phyloP scores from a whole-genome alignment of 2,888 invertebrate genomes.

The Phytoseiulus persimilis region DNA sequence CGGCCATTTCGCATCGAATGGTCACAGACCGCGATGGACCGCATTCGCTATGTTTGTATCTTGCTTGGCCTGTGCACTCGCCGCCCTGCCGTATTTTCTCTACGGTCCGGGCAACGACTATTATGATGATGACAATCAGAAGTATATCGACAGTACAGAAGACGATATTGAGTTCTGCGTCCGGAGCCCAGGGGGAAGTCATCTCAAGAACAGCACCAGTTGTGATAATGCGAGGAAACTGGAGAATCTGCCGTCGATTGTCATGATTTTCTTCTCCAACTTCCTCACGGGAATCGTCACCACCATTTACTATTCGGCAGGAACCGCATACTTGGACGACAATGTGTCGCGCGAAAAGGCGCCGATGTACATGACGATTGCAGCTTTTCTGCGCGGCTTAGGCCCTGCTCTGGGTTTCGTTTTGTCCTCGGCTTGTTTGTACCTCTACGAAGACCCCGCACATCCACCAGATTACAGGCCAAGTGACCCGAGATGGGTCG shows the following conservation, averaged over 20 bases:
- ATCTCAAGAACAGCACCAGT: background rate
- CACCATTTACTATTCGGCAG: conserved; percentile 25
- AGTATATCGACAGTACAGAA: background rate
- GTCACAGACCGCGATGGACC: conserved; percentile 31
- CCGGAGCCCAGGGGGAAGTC: background rate
- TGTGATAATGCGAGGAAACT: conserved; percentile 10
- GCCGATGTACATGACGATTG: conserved; percentile 19
- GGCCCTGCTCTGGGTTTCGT: conserved; percentile 10
- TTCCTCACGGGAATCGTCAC: conserved; percentile 33
- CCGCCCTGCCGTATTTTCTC: background rate
- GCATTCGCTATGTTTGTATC: conserved; percentile 13
- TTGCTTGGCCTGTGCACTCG: background rate
- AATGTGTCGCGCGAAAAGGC: background rate
- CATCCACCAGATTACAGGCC: conserved; percentile 23
- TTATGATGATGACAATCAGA: background rate
- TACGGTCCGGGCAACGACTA: conserved; percentile 13
- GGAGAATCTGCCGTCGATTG: background rate
- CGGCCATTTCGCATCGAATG: conserved; percentile 19
- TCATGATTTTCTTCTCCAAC: conserved; percentile 15
- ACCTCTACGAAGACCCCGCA: background rate
- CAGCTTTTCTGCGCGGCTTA: background rate
- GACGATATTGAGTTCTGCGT: conserved; percentile 9
- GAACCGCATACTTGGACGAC: conserved; percentile 27
- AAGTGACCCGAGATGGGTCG: conserved; percentile 6
- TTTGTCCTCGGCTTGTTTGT: background rate